These are phyloP conservation scores for Chroicocephalus ridibundus DNA, from an alignment of 2,113 vertebrate genomes.

Conservation along the genomic window DNA sequence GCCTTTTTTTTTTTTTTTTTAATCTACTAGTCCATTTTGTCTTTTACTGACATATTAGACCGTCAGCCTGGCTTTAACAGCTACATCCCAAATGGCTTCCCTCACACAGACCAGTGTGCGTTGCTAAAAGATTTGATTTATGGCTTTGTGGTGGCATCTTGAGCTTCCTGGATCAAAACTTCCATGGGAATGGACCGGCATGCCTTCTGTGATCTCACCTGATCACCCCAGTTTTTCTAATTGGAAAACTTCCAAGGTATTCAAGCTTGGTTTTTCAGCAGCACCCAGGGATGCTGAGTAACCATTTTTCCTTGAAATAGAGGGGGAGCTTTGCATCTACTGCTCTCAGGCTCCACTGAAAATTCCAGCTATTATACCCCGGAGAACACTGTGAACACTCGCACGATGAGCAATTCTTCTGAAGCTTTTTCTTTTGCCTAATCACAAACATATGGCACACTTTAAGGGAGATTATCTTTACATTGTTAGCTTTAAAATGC, in stretches of 20 bases:
- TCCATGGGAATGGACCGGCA: not conserved
- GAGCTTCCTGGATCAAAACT: not conserved
- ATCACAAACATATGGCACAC: conserved; percentile 27
- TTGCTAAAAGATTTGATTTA: not conserved
- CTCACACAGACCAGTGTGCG: not conserved
- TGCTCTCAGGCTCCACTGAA: not conserved
- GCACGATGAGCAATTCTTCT: accelerated
- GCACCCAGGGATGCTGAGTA: not conserved
- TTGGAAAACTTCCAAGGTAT: not conserved
- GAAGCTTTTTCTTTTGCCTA: not conserved
- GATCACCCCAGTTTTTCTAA: not conserved
- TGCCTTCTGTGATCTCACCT: not conserved
- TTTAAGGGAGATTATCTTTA: conserved; percentile 40
- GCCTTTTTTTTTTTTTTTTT: not conserved
- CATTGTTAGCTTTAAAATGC: conserved; percentile 5
- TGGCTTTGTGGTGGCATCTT: not conserved
- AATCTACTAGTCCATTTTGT: not conserved
- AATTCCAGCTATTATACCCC: not conserved
- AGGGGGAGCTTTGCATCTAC: not conserved
- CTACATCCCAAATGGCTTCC: not conserved
- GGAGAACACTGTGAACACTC: not conserved
- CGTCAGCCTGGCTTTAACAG: not conserved
- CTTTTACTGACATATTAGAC: not conserved
- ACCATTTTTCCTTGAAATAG: not conserved
- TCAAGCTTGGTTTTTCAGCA: not conserved